Conservation (phyloP, 92 coral and sea anemone genomes). For the Isaurus tuberculatus region DNA sequence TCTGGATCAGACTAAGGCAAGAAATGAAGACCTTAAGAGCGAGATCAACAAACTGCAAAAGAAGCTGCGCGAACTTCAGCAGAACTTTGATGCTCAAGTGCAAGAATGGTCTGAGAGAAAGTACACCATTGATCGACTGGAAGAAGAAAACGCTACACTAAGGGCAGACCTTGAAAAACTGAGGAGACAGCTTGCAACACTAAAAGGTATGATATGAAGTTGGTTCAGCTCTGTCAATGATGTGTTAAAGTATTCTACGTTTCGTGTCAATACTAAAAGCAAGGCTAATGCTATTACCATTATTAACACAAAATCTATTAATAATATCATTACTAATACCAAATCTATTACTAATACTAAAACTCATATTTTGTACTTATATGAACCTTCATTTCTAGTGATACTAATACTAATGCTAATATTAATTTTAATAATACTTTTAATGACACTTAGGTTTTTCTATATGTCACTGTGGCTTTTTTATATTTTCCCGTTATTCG, state of each 20-base stretch:
- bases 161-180: constrained; percentile 75
- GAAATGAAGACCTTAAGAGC: constrained; percentile 88
- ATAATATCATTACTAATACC: not conserved
- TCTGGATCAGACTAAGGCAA: constrained; percentile 80
- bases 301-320: not conserved
- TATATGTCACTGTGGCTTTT: too few species aligned
- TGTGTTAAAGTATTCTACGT: not conserved
- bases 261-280: not conserved
- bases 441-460: not conserved
- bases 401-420: not conserved
- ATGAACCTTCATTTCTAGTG: not conserved
- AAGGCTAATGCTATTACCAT: not conserved
- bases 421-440: not conserved
- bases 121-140: constrained; percentile 92
- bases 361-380: not conserved
- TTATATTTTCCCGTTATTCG: too few species aligned
- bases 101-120: constrained; percentile 91
- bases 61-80: constrained; percentile 92
- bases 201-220: constrained; percentile 41
- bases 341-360: not conserved
- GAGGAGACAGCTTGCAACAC: constrained; percentile 79
- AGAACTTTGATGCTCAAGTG: constrained; percentile 83
- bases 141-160: constrained; percentile 76
- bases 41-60: constrained; percentile 93
- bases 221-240: not conserved